Base-by-base conservation (phyloP, 2,797 vertebrate genomes). In the Tamandua tetradactyla region DNA sequence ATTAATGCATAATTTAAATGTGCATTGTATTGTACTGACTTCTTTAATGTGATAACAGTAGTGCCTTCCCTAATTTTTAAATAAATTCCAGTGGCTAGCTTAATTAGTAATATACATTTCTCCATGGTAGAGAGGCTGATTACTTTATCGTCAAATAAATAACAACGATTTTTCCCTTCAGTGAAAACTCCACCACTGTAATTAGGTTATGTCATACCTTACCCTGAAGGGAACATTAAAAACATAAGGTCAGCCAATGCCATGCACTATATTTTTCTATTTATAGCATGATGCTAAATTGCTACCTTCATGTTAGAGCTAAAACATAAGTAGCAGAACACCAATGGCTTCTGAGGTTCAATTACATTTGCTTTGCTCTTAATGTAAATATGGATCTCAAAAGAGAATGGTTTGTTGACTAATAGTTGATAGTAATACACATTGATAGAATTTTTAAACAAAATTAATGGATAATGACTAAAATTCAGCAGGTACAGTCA, bases 81-180 rank as follows among this genome's bases (percentile, higher is more conserved):
- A 96, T 96, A 98, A 97, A 96, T 97, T 98, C 8, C 69, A 94
- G 17, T 92, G 22, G 59, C 97, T 97, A 20, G 91, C 94, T 98
- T 98, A 98, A 98, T 98, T 98, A 98, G 96, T 94, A 97, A 88
- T 68, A 97, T 94, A 92, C 83, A 97, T 91, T 96, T 97, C 97
- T 98, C 96, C 66, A 97, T 97, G 97, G 91, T 96, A 95, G 95
- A 97, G 95, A 98, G 98, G 91, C 96, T 98, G 98, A 98, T 98
- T 98, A 98, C 96, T 98, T 98, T 93, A 98, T 98, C 98, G 95
- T 98, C 97, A 98, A 98, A 98, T 98, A 97, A 98, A 98, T 97
- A 98, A 97, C 97, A 98, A 97, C 18, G 47, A 83, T 95, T 97
- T 98, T 98, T 94, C 91, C 96, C 97, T 97, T 96, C 91, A 97